phyloP scores from a whole-genome alignment of 1,140 invertebrate genomes.

The Camponotus pennsylvanicus region DNA sequence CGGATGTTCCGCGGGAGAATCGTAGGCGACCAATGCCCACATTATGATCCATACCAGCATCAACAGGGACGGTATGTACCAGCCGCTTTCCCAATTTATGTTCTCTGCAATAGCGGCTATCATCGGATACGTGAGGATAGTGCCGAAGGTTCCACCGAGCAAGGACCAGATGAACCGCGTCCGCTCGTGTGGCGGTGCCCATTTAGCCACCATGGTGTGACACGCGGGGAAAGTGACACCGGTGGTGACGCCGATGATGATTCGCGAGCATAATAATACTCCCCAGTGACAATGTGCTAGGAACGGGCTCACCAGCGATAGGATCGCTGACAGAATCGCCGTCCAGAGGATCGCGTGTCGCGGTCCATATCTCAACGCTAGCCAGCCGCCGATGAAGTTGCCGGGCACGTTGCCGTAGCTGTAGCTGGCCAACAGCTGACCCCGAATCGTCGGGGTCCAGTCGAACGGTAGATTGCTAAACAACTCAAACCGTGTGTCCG shows the following conservation, averaged over 20 bases:
- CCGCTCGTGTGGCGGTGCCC: slow-evolving; percentile 91
- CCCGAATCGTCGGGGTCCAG: slow-evolving; percentile 87
- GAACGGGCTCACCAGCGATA: slow-evolving; percentile 89
- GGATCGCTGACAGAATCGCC: slow-evolving; percentile 87
- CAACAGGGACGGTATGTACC: slow-evolving; percentile 90
- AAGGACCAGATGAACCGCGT: slow-evolving; percentile 90
- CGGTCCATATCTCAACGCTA: slow-evolving; percentile 89
- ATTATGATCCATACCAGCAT: slow-evolving; percentile 87
- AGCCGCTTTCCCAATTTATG: slow-evolving; percentile 90
- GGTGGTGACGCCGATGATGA: slow-evolving; percentile 82
- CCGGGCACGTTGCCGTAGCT: slow-evolving; percentile 84
- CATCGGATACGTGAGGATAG: slow-evolving; percentile 91
- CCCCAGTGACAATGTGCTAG: slow-evolving; percentile 84
- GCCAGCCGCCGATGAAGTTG: slow-evolving; percentile 87
- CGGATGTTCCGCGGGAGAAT: slow-evolving; percentile 91
- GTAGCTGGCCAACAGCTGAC: slow-evolving; percentile 89
- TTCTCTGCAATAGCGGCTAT: slow-evolving; percentile 88
- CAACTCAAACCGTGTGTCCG: not conserved
- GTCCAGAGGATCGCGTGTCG: slow-evolving; percentile 89
- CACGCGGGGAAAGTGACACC: slow-evolving; percentile 90
- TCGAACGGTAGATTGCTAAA: slow-evolving; percentile 81
- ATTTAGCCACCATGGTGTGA: slow-evolving; percentile 89
- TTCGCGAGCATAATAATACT: slow-evolving; percentile 62
- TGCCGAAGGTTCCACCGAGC: slow-evolving; percentile 91
- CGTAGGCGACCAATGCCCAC: slow-evolving; percentile 89